Percentiles rank a stretch among this genome's conserved stretches.
Conservation (phyloP, 2,113 vertebrate genomes). For the Pycnonotus jocosus region DNA sequence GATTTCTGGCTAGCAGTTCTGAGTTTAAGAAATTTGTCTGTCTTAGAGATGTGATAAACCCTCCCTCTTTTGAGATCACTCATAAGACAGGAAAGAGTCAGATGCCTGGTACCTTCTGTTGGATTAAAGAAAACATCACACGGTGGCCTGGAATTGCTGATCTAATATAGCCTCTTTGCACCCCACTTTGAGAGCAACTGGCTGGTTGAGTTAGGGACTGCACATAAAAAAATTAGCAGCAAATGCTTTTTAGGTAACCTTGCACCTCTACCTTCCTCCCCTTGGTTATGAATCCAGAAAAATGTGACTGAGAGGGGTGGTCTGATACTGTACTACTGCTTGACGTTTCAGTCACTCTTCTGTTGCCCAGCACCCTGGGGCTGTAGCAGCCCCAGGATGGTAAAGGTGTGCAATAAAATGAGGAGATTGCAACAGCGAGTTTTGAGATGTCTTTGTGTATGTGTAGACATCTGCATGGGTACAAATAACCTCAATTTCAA, state of each 20-base stretch:
- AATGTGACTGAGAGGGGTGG: not conserved
- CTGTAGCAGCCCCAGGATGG: not conserved
- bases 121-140: not conserved
- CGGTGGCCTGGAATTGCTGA: not conserved
- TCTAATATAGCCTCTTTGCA: not conserved
- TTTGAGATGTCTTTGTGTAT: not conserved
- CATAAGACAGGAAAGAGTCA: not conserved
- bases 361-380: not conserved
- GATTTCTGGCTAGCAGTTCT: not conserved
- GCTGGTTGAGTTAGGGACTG: not conserved
- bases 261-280: not conserved
- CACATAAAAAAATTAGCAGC: not conserved
- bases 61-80: not conserved
- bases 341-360: not conserved
- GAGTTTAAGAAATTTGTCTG: not conserved
- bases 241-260: not conserved
- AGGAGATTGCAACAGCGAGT: not conserved
- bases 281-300: not conserved
- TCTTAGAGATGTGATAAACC: not conserved
- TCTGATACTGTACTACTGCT: not conserved
- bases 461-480: not conserved
- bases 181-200: not conserved
- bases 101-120: not conserved
- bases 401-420: not conserved
- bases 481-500: not conserved